Evolutionary conservation across 1,140 invertebrate species (phyloP).

Genomic region (Drosophila hydei): DNA sequence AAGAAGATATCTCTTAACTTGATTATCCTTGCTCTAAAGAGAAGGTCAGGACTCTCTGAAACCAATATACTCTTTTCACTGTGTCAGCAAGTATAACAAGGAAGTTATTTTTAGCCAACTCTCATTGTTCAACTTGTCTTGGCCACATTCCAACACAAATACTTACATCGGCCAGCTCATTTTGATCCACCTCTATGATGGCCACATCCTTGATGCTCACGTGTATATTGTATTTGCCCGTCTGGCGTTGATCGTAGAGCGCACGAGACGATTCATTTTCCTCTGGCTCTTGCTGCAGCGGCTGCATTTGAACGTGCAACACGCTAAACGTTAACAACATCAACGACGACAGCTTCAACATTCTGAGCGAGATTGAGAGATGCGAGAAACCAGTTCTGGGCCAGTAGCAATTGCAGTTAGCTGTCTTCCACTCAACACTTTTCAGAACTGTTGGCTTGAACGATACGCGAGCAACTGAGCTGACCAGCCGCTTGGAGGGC

Average conservation of each 20-base stretch:
- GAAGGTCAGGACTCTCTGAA: too few relatives aligned
- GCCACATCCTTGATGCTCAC: slow-evolving; percentile 90
- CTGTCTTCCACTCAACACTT: background rate
- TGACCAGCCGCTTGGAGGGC: slow-evolving; percentile 26
- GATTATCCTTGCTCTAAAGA: too few relatives aligned
- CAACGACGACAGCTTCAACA: slow-evolving; percentile 44
- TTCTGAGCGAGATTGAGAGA: slow-evolving; percentile 23
- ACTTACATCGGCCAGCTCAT: slow-evolving; percentile 85
- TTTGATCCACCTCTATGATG: slow-evolving; percentile 88
- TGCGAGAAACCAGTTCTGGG: slow-evolving; percentile 58
- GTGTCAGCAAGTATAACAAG: background rate
- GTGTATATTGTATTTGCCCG: slow-evolving; percentile 90
- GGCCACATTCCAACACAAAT: slow-evolving; percentile 20
- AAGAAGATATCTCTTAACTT: too few relatives aligned
- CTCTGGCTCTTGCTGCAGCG: slow-evolving; percentile 38
- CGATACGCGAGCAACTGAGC: slow-evolving; percentile 58
- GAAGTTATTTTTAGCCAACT: slow-evolving; percentile 64
- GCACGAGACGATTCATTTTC: slow-evolving; percentile 39
- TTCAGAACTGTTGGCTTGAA: slow-evolving; percentile 41
- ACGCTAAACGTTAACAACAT: slow-evolving; percentile 31
- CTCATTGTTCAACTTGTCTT: slow-evolving; percentile 44
- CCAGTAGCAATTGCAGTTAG: background rate
- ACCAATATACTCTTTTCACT: too few relatives aligned
- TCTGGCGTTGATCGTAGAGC: slow-evolving; percentile 89
- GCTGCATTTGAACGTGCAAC: slow-evolving; percentile 49